Conservation (phyloP, 2,113 vertebrate genomes). For the Danio rerio region DNA sequence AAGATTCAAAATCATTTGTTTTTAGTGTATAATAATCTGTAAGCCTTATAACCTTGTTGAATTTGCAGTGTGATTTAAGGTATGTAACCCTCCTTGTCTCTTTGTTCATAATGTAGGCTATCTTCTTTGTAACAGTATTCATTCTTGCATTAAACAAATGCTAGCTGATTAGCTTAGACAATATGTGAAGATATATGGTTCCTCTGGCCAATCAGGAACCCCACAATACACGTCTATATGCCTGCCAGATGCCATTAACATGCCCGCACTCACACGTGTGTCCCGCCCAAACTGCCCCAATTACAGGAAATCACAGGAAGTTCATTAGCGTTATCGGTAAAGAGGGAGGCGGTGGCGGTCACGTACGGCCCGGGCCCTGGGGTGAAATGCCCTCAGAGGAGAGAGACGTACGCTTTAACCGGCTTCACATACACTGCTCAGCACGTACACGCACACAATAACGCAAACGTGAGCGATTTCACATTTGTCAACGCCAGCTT, state of each 20-base stretch:
- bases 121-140: too few relatives aligned
- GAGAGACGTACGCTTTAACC: slow-evolving; percentile 22
- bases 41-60: too few relatives aligned
- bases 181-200: slow-evolving; percentile 26
- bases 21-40: too few relatives aligned
- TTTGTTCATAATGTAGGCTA: too few relatives aligned
- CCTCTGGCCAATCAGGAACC: slow-evolving; percentile 25
- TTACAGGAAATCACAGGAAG: slow-evolving; percentile 67
- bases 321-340: slow-evolving; percentile 64
- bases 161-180: slow-evolving; percentile 4
- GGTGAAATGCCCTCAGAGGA: slow-evolving; percentile 52
- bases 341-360: slow-evolving; percentile 55
- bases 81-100: too few relatives aligned
- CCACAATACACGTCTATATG: background rate
- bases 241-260: slow-evolving; percentile 8
- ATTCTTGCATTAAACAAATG: background rate
- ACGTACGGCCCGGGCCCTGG: slow-evolving; percentile 58
- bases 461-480: background rate
- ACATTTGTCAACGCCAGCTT: background rate
- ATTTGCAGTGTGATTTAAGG: too few relatives aligned
- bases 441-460: slow-evolving; percentile 51
- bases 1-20: too few relatives aligned
- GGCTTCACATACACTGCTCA: slow-evolving; percentile 28
- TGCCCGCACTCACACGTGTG: slow-evolving; percentile 28
- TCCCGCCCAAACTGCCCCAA: slow-evolving; percentile 56